These are phyloP conservation scores for Pristionchus japonicus DNA, from an alignment of 2,888 invertebrate genomes.

Conservation along the genomic window DNA sequence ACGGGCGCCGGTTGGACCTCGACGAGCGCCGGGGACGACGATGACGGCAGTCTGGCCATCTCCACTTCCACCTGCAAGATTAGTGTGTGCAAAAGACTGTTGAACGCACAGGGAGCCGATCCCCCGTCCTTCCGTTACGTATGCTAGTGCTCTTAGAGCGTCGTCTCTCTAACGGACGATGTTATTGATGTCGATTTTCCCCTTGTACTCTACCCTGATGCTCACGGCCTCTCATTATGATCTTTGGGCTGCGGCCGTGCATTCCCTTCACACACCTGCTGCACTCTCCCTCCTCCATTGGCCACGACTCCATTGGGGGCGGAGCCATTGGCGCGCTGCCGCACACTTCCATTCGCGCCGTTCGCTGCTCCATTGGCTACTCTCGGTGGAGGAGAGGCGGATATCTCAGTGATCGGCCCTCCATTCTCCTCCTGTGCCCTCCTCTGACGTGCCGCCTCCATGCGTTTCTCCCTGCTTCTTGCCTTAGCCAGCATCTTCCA, in stretches of 20 bases:
- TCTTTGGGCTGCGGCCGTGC: too few relatives aligned
- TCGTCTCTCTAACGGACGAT: too few relatives aligned
- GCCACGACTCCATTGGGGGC: not conserved
- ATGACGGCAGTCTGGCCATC: not conserved
- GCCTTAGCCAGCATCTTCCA: conserved; percentile 67
- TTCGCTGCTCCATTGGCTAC: not conserved
- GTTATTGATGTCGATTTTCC: too few relatives aligned
- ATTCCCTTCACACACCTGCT: too few relatives aligned
- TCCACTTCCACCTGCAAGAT: conserved; percentile 35
- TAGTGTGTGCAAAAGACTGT: too few relatives aligned
- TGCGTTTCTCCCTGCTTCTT: conserved; percentile 46
- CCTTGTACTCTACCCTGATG: too few relatives aligned
- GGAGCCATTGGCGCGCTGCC: not conserved
- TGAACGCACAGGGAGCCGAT: too few relatives aligned
- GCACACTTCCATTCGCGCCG: not conserved
- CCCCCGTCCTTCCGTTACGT: too few relatives aligned
- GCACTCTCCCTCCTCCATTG: not conserved
- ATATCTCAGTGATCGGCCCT: not conserved
- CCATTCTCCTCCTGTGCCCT: not conserved
- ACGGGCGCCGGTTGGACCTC: conserved; percentile 1
- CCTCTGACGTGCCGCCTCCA: conserved; percentile 35
- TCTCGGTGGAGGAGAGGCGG: not conserved
- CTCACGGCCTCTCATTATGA: too few relatives aligned
- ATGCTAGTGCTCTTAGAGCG: too few relatives aligned
- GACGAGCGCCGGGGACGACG: not conserved